These are phyloP conservation scores for Diarsia brunnea DNA, from an alignment of 2,888 invertebrate genomes.

Conservation along the genomic window DNA sequence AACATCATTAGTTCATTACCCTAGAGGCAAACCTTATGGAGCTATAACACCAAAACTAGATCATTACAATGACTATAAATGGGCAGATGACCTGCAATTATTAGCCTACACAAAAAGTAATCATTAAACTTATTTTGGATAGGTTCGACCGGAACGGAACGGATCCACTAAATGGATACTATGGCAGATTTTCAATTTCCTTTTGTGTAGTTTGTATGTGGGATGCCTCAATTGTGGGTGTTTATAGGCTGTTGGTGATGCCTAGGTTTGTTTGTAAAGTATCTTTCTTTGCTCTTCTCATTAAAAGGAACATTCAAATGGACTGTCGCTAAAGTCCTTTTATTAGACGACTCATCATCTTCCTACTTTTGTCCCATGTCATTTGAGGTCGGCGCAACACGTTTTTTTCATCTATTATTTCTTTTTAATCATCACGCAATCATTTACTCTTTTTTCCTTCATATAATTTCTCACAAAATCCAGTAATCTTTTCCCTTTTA, in stretches of 20 bases:
- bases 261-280: no score
- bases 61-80: conserved; percentile 14
- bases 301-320: not conserved
- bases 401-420: no score
- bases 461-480: no score
- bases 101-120: conserved; percentile 37
- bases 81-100: conserved; percentile 44
- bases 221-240: not conserved
- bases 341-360: not conserved
- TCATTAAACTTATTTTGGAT: conserved; percentile 42
- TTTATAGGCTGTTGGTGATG: not conserved
- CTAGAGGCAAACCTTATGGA: not conserved
- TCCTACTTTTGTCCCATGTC: no score
- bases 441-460: no score
- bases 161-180: conserved; percentile 16
- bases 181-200: not conserved
- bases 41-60: conserved; percentile 22
- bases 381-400: no score
- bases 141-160: conserved; percentile 36
- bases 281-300: not conserved
- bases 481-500: no score
- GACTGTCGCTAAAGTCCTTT: not conserved
- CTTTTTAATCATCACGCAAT: no score
- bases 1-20: conserved; percentile 8
- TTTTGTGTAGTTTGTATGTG: conserved; percentile 4